Evolutionary conservation across 2,797 vertebrate genomes (phyloP).

Genomic region (Xenops minutus): DNA sequence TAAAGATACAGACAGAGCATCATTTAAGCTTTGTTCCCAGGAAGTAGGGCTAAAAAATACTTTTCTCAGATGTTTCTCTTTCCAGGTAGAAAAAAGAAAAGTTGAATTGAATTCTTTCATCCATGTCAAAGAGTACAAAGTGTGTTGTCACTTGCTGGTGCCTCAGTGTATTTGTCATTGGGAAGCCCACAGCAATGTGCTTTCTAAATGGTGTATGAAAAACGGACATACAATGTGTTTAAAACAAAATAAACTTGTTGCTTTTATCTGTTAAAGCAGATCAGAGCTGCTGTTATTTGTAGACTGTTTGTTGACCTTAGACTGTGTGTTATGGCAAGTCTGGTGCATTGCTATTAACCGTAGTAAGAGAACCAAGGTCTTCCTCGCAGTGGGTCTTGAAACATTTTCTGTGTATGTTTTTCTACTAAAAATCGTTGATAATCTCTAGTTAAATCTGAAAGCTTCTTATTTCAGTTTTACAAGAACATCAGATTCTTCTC

Average conservation of each 20-base stretch:
- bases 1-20: not conserved
- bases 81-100: not conserved
- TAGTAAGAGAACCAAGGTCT: not conserved
- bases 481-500: not conserved
- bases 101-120: conserved; percentile 42
- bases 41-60: not conserved
- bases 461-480: not conserved
- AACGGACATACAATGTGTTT: conserved; percentile 7
- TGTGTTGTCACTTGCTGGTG: conserved; percentile 3
- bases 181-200: conserved; percentile 16
- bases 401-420: not conserved
- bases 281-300: not conserved
- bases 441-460: not conserved
- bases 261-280: conserved; percentile 33
- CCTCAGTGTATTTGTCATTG: conserved; percentile 24
- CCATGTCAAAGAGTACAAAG: conserved; percentile 32
- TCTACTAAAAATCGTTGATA: not conserved
- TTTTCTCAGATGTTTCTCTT: not conserved
- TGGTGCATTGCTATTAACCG: not conserved
- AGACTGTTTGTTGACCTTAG: not conserved
- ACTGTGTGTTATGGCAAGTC: not conserved
- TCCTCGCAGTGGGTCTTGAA: not conserved
- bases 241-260: conserved; percentile 25
- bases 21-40: not conserved
- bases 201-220: conserved; percentile 25